Evolutionary conservation across 2,113 vertebrate species (phyloP).

Genomic region (Nothocercus julius): DNA sequence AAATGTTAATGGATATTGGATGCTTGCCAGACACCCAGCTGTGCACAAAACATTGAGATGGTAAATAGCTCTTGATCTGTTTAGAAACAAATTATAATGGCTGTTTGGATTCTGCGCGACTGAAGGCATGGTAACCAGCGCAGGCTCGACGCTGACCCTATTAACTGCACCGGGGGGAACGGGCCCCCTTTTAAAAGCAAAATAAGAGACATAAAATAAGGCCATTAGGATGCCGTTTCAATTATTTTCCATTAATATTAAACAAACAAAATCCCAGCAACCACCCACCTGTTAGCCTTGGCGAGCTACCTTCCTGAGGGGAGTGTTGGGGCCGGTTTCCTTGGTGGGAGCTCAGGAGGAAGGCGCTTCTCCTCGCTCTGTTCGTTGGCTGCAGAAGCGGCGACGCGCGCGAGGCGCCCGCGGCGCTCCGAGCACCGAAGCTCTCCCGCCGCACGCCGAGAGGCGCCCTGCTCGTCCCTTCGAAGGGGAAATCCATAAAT

Average conservation of each 20-base stretch:
- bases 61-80: conserved; percentile 88
- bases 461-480: not conserved
- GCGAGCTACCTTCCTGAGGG: conserved; percentile 21
- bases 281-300: conserved; percentile 66
- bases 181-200: conserved; percentile 53
- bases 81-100: conserved; percentile 87
- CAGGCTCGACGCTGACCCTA: conserved; percentile 75
- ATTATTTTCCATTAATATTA: conserved; percentile 74
- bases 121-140: conserved; percentile 77
- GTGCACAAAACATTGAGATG: conserved; percentile 83
- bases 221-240: conserved; percentile 62
- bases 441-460: too few species aligned
- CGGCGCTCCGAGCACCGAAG: not conserved
- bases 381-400: conserved; percentile 48
- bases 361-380: conserved; percentile 52
- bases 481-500: conserved; percentile 33
- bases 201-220: conserved; percentile 65
- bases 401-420: conserved; percentile 31
- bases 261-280: conserved; percentile 50
- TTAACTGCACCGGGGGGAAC: conserved; percentile 71
- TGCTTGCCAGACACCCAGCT: conserved; percentile 85
- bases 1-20: conserved; percentile 87
- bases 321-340: conserved; percentile 20
- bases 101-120: conserved; percentile 81
- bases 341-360: conserved; percentile 35